A percentile compares a stretch with the other conserved stretches of the same genome.
Conservation (phyloP, 2,797 vertebrate species). For the Meda fulgida region DNA sequence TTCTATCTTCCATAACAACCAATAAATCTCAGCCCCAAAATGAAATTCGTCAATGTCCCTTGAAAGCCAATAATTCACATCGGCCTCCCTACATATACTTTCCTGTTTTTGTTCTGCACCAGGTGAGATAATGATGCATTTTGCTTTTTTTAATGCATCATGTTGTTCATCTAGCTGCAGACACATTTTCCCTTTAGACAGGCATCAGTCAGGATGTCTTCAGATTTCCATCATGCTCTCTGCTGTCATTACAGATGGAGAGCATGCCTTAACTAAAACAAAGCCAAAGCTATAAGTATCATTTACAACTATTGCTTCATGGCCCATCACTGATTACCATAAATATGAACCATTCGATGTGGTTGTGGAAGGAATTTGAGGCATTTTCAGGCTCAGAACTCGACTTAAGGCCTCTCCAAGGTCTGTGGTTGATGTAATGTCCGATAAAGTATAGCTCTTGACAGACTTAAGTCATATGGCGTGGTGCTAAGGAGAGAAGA, state of each 20-base stretch:
- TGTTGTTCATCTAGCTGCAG: neutral
- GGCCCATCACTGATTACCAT: slow-evolving; percentile 31
- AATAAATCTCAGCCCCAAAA: slow-evolving; percentile 69
- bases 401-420: slow-evolving; percentile 45
- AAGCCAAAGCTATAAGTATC: slow-evolving; percentile 38
- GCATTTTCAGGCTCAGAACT: slow-evolving; percentile 57
- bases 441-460: slow-evolving; percentile 54
- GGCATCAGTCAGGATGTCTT: neutral
- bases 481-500: neutral
- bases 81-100: slow-evolving; percentile 18
- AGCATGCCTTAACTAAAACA: slow-evolving; percentile 22
- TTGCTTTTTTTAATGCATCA: neutral
- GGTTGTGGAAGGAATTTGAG: slow-evolving; percentile 36
- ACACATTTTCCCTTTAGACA: neutral
- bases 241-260: slow-evolving; percentile 16
- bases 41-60: slow-evolving; percentile 52
- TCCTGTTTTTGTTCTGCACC: slow-evolving; percentile 30
- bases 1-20: slow-evolving; percentile 60
- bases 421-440: slow-evolving; percentile 55
- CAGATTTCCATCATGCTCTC: slow-evolving; percentile 1
- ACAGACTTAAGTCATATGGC: slow-evolving; percentile 48
- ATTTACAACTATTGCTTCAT: slow-evolving; percentile 25
- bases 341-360: slow-evolving; percentile 43
- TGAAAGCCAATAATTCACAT: slow-evolving; percentile 20
- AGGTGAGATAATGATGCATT: slow-evolving; percentile 30